These are phyloP conservation scores for Sciaenops ocellatus DNA, from an alignment of 2,797 vertebrate species.

Conservation along the genomic window DNA sequence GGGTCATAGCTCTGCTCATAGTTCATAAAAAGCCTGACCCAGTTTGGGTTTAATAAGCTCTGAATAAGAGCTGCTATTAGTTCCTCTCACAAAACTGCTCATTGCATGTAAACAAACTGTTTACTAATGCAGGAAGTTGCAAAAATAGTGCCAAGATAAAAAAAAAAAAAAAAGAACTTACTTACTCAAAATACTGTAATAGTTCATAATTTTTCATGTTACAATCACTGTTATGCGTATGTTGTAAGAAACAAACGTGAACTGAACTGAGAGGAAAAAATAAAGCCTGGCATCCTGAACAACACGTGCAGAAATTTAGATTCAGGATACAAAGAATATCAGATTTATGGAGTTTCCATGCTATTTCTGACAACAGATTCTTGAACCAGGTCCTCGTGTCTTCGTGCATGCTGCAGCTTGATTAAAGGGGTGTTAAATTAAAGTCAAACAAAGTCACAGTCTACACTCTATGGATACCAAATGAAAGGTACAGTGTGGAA, in stretches of 20 bases:
- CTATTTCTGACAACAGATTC: background rate
- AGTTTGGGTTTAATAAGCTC: conserved; percentile 21
- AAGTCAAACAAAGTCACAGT: too few relatives aligned
- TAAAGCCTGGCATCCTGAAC: background rate
- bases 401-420: background rate
- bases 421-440: background rate
- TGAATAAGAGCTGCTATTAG: conserved; percentile 5
- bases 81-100: conserved; percentile 11
- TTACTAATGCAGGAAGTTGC: background rate
- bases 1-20: background rate
- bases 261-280: background rate
- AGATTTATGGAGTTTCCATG: background rate
- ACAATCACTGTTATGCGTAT: background rate
- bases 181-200: background rate
- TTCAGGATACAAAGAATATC: background rate
- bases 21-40: conserved; percentile 20
- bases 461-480: background rate
- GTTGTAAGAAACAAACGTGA: background rate
- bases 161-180: background rate
- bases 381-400: background rate
- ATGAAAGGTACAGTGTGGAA: background rate
- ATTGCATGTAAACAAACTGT: conserved; percentile 6
- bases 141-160: background rate
- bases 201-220: background rate
- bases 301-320: background rate